A percentile compares a stretch with the other conserved stretches of the same genome.
Conservation (phyloP, 2,888 invertebrate genomes). For the Hanleya hanleyi region DNA sequence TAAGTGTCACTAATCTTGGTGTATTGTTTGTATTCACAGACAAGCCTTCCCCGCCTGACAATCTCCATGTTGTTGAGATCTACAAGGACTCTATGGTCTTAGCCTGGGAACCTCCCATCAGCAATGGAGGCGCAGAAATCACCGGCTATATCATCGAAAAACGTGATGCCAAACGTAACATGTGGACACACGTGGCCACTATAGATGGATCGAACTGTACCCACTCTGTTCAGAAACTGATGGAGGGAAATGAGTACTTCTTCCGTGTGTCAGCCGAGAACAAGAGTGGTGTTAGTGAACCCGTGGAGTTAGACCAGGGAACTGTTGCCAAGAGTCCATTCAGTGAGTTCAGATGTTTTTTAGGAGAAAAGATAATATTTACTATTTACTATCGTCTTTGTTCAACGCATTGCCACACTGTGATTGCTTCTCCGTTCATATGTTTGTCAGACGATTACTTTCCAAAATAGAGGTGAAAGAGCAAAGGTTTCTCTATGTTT, state of each 20-base stretch:
- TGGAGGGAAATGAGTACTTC: slow-evolving; percentile 71
- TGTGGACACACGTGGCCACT: slow-evolving; percentile 84
- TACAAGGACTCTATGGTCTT: slow-evolving; percentile 84
- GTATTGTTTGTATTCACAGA: slow-evolving; percentile 46
- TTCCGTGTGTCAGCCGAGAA: slow-evolving; percentile 73
- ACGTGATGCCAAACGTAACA: slow-evolving; percentile 75
- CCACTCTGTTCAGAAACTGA: slow-evolving; percentile 65
- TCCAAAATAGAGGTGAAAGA: no score
- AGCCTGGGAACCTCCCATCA: slow-evolving; percentile 87
- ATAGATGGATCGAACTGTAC: slow-evolving; percentile 76
- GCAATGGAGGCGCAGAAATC: slow-evolving; percentile 81
- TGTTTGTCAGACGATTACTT: no score
- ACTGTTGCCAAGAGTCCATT: slow-evolving; percentile 79
- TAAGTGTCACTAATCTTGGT: neutral
- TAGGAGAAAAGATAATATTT: no score
- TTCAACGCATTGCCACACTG: no score
- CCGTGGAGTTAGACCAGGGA: slow-evolving; percentile 83
- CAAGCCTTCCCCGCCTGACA: slow-evolving; percentile 70
- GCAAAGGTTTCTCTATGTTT: no score
- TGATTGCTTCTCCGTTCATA: no score
- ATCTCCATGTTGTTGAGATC: slow-evolving; percentile 79
- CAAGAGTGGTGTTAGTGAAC: slow-evolving; percentile 85
- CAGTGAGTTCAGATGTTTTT: slow-evolving; percentile 46
- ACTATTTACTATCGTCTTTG: no score
- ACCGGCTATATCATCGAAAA: slow-evolving; percentile 71